Evolutionary conservation across 2,113 vertebrate species (phyloP).

Genomic region (Gasterosteus aculeatus): DNA sequence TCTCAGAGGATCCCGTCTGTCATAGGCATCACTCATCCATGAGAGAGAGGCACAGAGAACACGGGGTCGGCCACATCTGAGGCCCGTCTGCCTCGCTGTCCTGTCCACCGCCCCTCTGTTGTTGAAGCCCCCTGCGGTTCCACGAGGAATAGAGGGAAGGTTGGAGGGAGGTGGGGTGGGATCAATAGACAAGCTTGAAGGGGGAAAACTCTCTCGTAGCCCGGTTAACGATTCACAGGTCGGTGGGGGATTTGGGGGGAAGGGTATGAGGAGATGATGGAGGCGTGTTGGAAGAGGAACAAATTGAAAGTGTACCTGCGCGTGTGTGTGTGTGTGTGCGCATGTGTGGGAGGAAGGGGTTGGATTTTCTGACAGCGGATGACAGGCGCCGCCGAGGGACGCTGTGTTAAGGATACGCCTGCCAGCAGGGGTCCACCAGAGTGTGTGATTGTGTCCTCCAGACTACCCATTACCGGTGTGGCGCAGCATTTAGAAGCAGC

Average conservation of each 20-base stretch:
- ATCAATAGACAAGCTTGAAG: slow-evolving; percentile 65
- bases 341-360: slow-evolving; percentile 12
- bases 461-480: slow-evolving; percentile 61
- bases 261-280: slow-evolving; percentile 29
- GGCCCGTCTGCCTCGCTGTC: slow-evolving; percentile 39
- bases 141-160: neutral
- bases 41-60: slow-evolving; percentile 38
- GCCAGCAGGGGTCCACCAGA: slow-evolving; percentile 57
- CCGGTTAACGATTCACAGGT: slow-evolving; percentile 54
- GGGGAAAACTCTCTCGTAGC: slow-evolving; percentile 66
- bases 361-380: slow-evolving; percentile 60
- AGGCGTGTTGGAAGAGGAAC: slow-evolving; percentile 22
- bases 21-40: slow-evolving; percentile 72
- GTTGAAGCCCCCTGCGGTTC: slow-evolving; percentile 64
- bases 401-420: slow-evolving; percentile 57
- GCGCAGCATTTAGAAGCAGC: slow-evolving; percentile 51
- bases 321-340: slow-evolving; percentile 2
- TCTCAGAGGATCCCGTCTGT: slow-evolving; percentile 67
- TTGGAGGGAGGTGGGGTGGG: slow-evolving; percentile 17
- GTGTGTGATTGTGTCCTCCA: slow-evolving; percentile 48
- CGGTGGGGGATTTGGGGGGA: slow-evolving; percentile 18
- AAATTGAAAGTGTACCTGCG: slow-evolving; percentile 11
- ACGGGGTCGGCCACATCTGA: slow-evolving; percentile 43
- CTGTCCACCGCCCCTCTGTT: slow-evolving; percentile 45
- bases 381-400: slow-evolving; percentile 62